phyloP scores from a whole-genome alignment of 1,140 invertebrate genomes.

The Achroia grisella region DNA sequence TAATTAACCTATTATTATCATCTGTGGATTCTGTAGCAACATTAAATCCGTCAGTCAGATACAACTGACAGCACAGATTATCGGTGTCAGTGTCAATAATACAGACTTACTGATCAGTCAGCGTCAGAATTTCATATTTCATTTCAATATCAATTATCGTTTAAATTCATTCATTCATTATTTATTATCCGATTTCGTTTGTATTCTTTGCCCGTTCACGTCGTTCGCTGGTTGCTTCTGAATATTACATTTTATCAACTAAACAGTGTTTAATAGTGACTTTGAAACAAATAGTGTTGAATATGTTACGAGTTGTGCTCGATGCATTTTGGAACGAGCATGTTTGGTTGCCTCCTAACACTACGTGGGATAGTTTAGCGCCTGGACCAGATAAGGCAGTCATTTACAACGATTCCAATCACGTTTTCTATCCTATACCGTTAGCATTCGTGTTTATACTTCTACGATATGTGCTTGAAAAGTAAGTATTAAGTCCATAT shows the following conservation, averaged over 20 bases:
- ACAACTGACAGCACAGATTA: too few relatives aligned
- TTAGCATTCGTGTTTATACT: slow-evolving; percentile 86
- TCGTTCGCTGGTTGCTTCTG: neutral
- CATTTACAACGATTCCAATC: slow-evolving; percentile 86
- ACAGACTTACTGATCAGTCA: too few relatives aligned
- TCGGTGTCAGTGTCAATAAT: too few relatives aligned
- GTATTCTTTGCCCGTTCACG: too few relatives aligned
- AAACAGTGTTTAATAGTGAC: neutral
- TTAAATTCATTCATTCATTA: too few relatives aligned
- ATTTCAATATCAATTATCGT: too few relatives aligned
- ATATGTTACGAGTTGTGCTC: slow-evolving; percentile 51
- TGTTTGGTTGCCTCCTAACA: slow-evolving; percentile 92
- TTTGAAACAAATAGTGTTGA: slow-evolving; percentile 12
- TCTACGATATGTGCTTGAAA: slow-evolving; percentile 86
- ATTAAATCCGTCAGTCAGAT: too few relatives aligned
- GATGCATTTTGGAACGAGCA: slow-evolving; percentile 86
- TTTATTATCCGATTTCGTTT: too few relatives aligned
- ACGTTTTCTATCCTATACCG: slow-evolving; percentile 87
- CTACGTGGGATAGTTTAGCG: slow-evolving; percentile 88
- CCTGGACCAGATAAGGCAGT: slow-evolving; percentile 84
- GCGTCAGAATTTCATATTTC: too few relatives aligned
- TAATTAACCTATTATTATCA: too few relatives aligned
- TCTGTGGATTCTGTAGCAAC: too few relatives aligned
- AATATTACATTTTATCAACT: neutral
- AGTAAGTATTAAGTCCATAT: slow-evolving; percentile 75